A percentile compares a stretch with the other conserved stretches of the same genome.
phyloP scores from a whole-genome alignment of 2,797 vertebrate genomes.

The Sebastes goodei region DNA sequence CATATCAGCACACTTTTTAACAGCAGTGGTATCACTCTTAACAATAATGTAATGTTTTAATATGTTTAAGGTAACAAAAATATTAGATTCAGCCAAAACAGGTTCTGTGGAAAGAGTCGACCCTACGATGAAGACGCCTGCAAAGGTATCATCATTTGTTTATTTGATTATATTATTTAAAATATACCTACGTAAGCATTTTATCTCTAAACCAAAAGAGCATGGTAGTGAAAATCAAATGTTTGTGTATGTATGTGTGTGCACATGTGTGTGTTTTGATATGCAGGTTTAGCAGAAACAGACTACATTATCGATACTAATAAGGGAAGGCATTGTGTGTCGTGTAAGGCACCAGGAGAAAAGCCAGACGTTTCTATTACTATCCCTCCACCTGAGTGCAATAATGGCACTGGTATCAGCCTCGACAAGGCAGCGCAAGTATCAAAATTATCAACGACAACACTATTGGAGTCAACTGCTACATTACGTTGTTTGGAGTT shows the following conservation, averaged over 20 bases:
- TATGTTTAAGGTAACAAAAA: fast-evolving
- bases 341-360: neutral
- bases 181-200: neutral
- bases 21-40: neutral
- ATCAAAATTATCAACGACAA: neutral
- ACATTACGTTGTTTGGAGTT: neutral
- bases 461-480: neutral
- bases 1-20: neutral
- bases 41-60: neutral
- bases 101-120: fast-evolving
- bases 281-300: neutral
- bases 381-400: fast-evolving
- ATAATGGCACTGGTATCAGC: neutral
- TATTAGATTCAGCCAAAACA: neutral
- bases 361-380: fast-evolving
- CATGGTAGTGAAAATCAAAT: neutral
- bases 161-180: neutral
- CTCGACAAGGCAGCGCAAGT: constrained; percentile 12
- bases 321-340: fast-evolving
- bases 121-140: fast-evolving
- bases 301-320: fast-evolving
- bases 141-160: neutral
- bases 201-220: neutral
- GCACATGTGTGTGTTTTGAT: neutral
- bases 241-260: neutral